Conservation (phyloP, 2,888 invertebrate species). For the Gryllus longicercus region DNA sequence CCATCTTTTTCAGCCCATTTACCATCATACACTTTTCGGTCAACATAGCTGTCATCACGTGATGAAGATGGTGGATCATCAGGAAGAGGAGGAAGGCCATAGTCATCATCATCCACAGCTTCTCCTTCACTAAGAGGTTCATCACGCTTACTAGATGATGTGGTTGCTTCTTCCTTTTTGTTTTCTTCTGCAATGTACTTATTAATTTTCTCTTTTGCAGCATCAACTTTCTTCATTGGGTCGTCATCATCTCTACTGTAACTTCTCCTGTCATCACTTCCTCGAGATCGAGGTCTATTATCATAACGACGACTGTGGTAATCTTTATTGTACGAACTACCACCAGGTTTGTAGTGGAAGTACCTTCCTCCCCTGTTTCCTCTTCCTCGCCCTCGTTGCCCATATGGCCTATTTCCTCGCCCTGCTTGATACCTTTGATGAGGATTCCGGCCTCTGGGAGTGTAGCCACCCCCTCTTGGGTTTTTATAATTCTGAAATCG, state of each 20-base stretch:
- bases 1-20: slow-evolving; percentile 63
- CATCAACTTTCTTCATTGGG: slow-evolving; percentile 53
- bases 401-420: slow-evolving; percentile 42
- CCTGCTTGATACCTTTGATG: slow-evolving; percentile 44
- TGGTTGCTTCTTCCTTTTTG: slow-evolving; percentile 38
- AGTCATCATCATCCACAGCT: slow-evolving; percentile 53
- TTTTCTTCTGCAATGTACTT: slow-evolving; percentile 51
- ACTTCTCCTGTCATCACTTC: slow-evolving; percentile 52
- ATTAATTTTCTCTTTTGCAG: slow-evolving; percentile 58
- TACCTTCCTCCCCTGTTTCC: slow-evolving; percentile 45
- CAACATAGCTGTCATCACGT: slow-evolving; percentile 49
- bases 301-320: slow-evolving; percentile 64
- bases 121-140: slow-evolving; percentile 59
- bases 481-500: slow-evolving; percentile 65
- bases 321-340: slow-evolving; percentile 54
- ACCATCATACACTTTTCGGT: slow-evolving; percentile 62
- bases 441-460: slow-evolving; percentile 46
- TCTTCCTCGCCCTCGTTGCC: slow-evolving; percentile 45
- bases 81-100: slow-evolving; percentile 33
- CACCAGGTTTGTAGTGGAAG: slow-evolving; percentile 47
- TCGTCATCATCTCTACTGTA: slow-evolving; percentile 48
- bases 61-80: slow-evolving; percentile 37
- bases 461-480: slow-evolving; percentile 45
- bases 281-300: slow-evolving; percentile 57
- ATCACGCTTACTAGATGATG: slow-evolving; percentile 48